Evolutionary conservation across 2,888 invertebrate genomes (phyloP), one percentile per base, ranked within the genome.

Genomic region (Zygaena filipendulae): DNA sequence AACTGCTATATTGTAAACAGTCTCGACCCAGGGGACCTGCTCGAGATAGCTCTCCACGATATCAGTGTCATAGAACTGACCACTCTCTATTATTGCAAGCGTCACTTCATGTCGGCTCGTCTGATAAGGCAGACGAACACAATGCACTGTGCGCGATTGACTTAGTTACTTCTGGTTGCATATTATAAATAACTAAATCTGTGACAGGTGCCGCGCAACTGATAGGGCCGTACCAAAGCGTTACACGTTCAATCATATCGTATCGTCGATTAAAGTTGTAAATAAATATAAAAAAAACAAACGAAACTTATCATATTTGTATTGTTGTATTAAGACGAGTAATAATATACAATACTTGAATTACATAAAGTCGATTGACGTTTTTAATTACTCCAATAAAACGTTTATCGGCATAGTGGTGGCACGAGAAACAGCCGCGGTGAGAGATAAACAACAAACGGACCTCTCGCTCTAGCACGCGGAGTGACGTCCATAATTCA

Each of bases 361-460:
- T n/a, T n/a, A n/a, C n/a, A n/a, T n/a, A n/a, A 57, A 51, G 58
- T 61, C 71, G 69, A 72, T 74, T 68, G 63, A 40, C 37, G 44
- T 47, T 59, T 63, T 74, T 74, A 77, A 77, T 77, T 75, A 68
- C 70, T 59, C 57, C 64, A 69, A 74, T 79, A 75, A 77, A 77
- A 68, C 58, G 59, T 67, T 69, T 71, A 79, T 75, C 74, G 61
- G 66, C n/a, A n/a, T 51, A 57, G 59, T 66, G 46, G 58, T 59
- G 51, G 63, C 68, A 68, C 64, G 67, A 67, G 67, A 72, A 68
- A 72, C 66, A 59, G 57, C 58, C 52, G 61, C 54, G 47, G 59
- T 61, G 52, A 49, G 59, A 67, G 68, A 71, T 59, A 69, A 68
- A 61, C 61, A 53, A 61, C 61, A 53, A 55, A 56, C 50, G 51